A percentile compares a stretch with the other conserved stretches of the same genome.
Conservation (phyloP, 2,113 vertebrate genomes). For the Balaenoptera acutorostrata region DNA sequence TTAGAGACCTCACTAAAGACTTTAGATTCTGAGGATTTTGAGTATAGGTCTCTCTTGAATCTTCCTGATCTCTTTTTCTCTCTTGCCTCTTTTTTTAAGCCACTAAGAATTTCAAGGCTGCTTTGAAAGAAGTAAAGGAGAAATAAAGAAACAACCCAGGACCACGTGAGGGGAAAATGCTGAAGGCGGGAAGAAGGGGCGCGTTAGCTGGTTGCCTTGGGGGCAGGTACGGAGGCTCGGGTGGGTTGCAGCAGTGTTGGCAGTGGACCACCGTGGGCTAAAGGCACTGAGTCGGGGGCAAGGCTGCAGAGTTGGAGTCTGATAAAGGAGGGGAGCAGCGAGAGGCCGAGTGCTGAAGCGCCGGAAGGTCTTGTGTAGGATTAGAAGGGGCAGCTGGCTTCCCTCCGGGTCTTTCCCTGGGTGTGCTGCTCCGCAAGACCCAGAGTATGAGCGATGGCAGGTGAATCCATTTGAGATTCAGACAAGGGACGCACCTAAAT, state of each 20-base stretch:
- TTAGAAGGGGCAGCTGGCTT: conserved; percentile 27
- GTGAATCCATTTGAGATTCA: conserved; percentile 22
- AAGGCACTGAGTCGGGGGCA: fast-evolving
- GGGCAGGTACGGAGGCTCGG: fast-evolving
- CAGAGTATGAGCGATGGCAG: neutral
- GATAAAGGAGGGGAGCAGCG: neutral
- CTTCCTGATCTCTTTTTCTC: neutral
- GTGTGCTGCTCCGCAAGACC: neutral
- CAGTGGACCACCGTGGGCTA: neutral
- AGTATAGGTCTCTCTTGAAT: neutral
- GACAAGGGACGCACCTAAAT: neutral
- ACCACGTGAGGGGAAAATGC: neutral
- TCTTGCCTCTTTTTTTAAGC: neutral
- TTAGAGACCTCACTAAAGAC: neutral
- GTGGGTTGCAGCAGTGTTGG: neutral
- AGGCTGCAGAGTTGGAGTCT: neutral
- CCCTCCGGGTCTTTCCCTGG: neutral
- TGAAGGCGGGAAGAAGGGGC: neutral
- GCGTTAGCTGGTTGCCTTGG: neutral
- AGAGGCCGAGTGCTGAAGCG: neutral
- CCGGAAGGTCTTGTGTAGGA: neutral
- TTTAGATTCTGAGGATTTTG: conserved; percentile 3
- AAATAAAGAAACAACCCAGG: neutral
- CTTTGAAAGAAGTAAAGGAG: neutral
- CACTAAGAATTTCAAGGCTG: neutral